Conservation (phyloP, 2,888 invertebrate species). For the Orgyia antiqua region DNA sequence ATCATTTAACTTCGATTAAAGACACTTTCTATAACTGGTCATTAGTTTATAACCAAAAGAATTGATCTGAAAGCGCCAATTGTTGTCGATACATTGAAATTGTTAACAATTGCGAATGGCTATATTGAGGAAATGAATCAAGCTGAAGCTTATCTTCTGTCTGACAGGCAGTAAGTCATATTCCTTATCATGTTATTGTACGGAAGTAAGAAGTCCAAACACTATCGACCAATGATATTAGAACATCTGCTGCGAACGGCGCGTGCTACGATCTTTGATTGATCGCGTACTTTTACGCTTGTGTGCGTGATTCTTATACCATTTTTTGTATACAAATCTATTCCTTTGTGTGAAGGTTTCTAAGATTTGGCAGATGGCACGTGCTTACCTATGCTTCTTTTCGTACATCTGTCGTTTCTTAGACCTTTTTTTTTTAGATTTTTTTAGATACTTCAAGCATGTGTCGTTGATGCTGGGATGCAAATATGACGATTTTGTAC, state of each 20-base stretch:
- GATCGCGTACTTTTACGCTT: slow-evolving; percentile 38
- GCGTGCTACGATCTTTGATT: slow-evolving; percentile 66
- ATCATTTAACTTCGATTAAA: slow-evolving; percentile 34
- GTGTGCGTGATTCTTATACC: slow-evolving; percentile 42
- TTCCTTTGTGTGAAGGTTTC: slow-evolving; percentile 56
- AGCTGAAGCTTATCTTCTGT: slow-evolving; percentile 23
- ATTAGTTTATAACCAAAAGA: slow-evolving; percentile 29
- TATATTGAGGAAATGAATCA: slow-evolving; percentile 43
- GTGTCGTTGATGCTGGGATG: slow-evolving; percentile 59
- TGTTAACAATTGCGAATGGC: slow-evolving; percentile 31
- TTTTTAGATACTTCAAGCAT: slow-evolving; percentile 45
- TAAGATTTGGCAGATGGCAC: slow-evolving; percentile 78
- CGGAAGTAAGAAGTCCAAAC: slow-evolving; percentile 68
- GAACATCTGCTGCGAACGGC: slow-evolving; percentile 62
- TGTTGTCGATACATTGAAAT: slow-evolving; percentile 30
- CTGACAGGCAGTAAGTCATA: slow-evolving; percentile 43
- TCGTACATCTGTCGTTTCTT: slow-evolving; percentile 70
- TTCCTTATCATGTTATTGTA: slow-evolving; percentile 64
- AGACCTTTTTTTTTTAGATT: slow-evolving; percentile 49
- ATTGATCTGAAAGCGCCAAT: slow-evolving; percentile 28
- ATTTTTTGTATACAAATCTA: slow-evolving; percentile 46
- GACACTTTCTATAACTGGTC: slow-evolving; percentile 37
- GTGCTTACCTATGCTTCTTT: slow-evolving; percentile 63
- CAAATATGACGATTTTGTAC: slow-evolving; percentile 62
- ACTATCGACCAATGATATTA: slow-evolving; percentile 51